These are phyloP conservation scores for Trichomycterus rosablanca DNA, from an alignment of 2,113 vertebrate genomes.

Conservation along the genomic window DNA sequence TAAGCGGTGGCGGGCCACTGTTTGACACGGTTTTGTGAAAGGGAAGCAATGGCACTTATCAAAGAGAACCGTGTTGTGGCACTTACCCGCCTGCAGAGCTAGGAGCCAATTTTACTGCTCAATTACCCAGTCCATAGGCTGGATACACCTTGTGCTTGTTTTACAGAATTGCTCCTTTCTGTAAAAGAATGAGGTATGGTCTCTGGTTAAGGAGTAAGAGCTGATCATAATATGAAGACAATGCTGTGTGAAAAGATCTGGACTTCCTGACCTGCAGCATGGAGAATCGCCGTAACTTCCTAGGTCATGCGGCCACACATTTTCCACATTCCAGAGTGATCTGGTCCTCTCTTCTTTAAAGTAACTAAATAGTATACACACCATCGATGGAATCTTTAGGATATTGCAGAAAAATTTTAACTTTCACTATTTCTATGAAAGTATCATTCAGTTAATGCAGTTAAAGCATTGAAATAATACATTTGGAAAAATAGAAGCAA, in stretches of 20 bases:
- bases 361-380: background rate
- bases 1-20: conserved; percentile 13
- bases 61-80: conserved; percentile 60
- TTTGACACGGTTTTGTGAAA: conserved; percentile 63
- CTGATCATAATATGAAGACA: conserved; percentile 29
- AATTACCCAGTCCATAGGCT: conserved; percentile 31
- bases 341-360: background rate
- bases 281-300: conserved; percentile 24
- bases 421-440: background rate
- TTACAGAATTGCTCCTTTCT: conserved; percentile 2
- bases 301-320: conserved; percentile 5
- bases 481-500: too few species aligned
- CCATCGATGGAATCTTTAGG: too few species aligned
- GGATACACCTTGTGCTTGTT: conserved; percentile 17
- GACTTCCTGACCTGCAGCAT: conserved; percentile 25
- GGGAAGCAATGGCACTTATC: conserved; percentile 62
- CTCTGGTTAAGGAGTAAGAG: background rate
- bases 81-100: conserved; percentile 58
- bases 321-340: background rate
- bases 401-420: background rate
- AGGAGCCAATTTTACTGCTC: conserved; percentile 51
- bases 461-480: too few species aligned
- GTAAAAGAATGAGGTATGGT: conserved; percentile 14
- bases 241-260: conserved; percentile 29
- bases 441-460: too few species aligned